Evolutionary conservation across 2,113 vertebrate species (phyloP).

Genomic region (Hippocampus guttulatus): DNA sequence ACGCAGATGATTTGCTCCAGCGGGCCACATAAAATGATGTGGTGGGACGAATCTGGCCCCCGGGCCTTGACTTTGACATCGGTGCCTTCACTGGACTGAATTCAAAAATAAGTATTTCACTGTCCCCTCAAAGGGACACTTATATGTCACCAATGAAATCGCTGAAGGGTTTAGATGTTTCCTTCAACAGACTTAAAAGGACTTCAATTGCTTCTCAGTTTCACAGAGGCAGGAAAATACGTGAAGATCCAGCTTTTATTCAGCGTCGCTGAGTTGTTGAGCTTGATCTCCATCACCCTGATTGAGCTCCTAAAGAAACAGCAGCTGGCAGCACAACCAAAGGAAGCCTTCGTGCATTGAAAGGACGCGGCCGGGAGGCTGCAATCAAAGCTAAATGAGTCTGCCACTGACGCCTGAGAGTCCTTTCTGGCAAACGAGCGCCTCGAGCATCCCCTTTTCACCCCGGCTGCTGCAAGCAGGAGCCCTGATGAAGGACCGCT

Average conservation of each 20-base stretch:
- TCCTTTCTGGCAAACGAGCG: slow-evolving; percentile 31
- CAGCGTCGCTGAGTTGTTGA: slow-evolving; percentile 55
- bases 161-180: slow-evolving; percentile 34
- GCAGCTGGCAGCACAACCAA: slow-evolving; percentile 59
- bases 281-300: slow-evolving; percentile 58
- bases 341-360: slow-evolving; percentile 46
- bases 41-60: too few relatives aligned
- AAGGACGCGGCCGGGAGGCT: slow-evolving; percentile 39
- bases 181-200: slow-evolving; percentile 21
- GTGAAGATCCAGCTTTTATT: slow-evolving; percentile 66
- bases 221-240: slow-evolving; percentile 61
- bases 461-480: slow-evolving; percentile 23
- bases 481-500: slow-evolving; percentile 39
- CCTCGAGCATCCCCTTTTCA: slow-evolving; percentile 35
- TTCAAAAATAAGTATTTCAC: slow-evolving; percentile 29
- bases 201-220: slow-evolving; percentile 61
- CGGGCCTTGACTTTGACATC: too few relatives aligned
- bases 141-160: slow-evolving; percentile 38
- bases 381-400: slow-evolving; percentile 58
- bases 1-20: too few relatives aligned
- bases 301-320: slow-evolving; percentile 56
- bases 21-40: too few relatives aligned
- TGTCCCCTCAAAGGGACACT: slow-evolving; percentile 42
- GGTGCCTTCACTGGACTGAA: slow-evolving; percentile 9
- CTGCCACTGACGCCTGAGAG: slow-evolving; percentile 40